These are phyloP conservation scores for Eurois occulta DNA, from an alignment of 2,888 invertebrate genomes.

Conservation along the genomic window DNA sequence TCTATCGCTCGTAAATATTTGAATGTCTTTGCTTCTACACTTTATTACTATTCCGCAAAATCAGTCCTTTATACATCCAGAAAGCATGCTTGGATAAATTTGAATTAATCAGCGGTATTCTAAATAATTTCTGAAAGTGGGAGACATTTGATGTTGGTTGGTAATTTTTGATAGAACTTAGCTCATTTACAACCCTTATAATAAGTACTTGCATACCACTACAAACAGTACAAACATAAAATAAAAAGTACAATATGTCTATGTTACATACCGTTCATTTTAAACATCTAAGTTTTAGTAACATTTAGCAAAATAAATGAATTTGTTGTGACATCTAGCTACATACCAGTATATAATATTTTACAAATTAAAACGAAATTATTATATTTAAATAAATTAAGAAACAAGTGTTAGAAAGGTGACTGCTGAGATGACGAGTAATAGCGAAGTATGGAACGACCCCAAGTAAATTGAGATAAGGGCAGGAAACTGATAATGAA, in stretches of 20 bases:
- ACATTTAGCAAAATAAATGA: background rate
- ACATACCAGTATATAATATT: background rate
- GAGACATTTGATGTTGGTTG: background rate
- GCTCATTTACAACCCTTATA: background rate
- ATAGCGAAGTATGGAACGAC: background rate
- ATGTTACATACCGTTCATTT: background rate
- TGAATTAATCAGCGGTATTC: background rate
- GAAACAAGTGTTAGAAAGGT: background rate
- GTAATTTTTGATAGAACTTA: background rate
- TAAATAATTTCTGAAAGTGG: background rate
- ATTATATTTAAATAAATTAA: background rate
- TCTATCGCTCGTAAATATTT: no score
- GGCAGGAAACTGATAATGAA: no score
- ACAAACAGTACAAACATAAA: background rate
- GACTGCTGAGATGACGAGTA: background rate
- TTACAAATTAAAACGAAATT: background rate
- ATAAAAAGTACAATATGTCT: background rate
- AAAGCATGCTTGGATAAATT: background rate
- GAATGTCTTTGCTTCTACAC: no score
- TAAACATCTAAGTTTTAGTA: background rate
- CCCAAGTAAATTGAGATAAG: background rate
- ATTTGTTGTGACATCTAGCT: constrained; percentile 42
- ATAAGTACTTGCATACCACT: constrained; percentile 9
- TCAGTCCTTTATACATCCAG: background rate
- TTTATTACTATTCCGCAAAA: background rate